Base-by-base conservation (phyloP, 1,140 invertebrate genomes). In the Euglossa dilemma region DNA sequence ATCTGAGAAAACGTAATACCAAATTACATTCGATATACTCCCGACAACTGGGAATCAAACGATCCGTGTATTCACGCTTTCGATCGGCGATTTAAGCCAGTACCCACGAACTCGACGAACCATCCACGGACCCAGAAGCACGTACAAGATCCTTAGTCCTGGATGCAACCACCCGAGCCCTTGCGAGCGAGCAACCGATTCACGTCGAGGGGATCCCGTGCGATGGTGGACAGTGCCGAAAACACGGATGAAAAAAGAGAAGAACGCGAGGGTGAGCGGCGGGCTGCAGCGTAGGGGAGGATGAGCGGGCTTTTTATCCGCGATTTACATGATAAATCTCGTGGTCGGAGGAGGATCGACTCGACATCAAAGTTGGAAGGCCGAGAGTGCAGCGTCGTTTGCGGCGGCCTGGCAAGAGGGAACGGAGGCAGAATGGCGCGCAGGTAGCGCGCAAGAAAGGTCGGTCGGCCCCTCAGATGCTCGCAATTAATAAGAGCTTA, bases 401-500 rank as follows among this genome's bases (percentile, higher is more conserved):
- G 71, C 67, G 72, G 63, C 80, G 80, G 77, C 63, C 67, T 83
- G 67, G 66, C n/a, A 25, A 67, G 85, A 75, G 54, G 56, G 63
- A 85, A 59, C 50, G 52, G 50, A 76, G 88, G 86, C 87, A 89
- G 92, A 94, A 93, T 93, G 93, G 93, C 92, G 92, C 90, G 91
- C 93, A 92, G 92, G 90, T 91, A 91, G 87, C 79, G 86, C 80
- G 89, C 93, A 94, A 93, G 93, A 94, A 93, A 93, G 87, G 81
- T 89, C 89, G 84, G 91, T 92, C 92, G 93, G 92, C 89, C 88
- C 89, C 87, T 94, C 90, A 93, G 93, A 94, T 94, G 92, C 92
- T 92, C 88, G 92, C 93, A 94, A 94, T 94, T 94, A 94, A 94
- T 94, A 94, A 94, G 92, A 92, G 92, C 93, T 93, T 94, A 94